phyloP scores from a whole-genome alignment of 2,113 vertebrate species.

The Mus spicilegus region DNA sequence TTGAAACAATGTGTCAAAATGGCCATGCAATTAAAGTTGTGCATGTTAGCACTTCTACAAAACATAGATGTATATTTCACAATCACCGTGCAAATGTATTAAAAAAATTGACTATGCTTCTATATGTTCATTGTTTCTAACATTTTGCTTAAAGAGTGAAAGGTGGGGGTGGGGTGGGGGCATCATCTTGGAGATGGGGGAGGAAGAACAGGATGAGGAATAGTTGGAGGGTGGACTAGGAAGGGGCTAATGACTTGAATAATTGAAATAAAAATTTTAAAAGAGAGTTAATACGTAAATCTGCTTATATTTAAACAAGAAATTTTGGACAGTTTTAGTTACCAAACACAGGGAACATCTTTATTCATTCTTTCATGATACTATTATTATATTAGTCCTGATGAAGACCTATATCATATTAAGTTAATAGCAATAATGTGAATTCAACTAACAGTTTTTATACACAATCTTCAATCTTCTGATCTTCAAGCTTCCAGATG shows the following conservation, averaged over 20 bases:
- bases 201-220: too few species aligned
- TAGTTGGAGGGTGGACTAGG: too few species aligned
- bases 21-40: not conserved
- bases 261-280: too few species aligned
- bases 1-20: not conserved
- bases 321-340: not conserved
- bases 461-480: not conserved
- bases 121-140: slow-evolving; percentile 68
- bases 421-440: not conserved
- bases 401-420: not conserved
- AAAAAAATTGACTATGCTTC: not conserved
- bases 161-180: too few species aligned
- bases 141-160: slow-evolving; percentile 58
- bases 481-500: not conserved
- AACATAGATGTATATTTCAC: not conserved
- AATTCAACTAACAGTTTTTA: not conserved
- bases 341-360: not conserved
- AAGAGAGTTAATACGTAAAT: slow-evolving; percentile 65
- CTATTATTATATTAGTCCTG: not conserved
- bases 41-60: slow-evolving; percentile 16
- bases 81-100: not conserved
- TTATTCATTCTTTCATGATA: slow-evolving; percentile 21
- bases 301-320: slow-evolving; percentile 13
- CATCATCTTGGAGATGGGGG: too few species aligned
- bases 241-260: too few species aligned